Evolutionary conservation across 2,888 invertebrate species (phyloP), one percentile per base, ranked within the genome.

Genomic region (Papilio elwesi): DNA sequence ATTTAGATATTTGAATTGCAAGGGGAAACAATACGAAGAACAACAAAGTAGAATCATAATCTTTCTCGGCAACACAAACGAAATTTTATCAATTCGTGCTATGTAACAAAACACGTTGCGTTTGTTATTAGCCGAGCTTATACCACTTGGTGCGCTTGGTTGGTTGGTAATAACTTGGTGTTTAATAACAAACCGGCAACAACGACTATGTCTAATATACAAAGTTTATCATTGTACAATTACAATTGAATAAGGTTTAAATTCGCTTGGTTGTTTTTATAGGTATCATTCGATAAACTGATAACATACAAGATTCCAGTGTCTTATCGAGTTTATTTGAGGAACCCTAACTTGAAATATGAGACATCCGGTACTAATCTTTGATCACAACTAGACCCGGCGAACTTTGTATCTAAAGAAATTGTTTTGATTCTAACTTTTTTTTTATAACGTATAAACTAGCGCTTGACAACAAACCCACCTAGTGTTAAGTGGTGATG

Each of bases 91-190:
- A 43, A n/a, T 9, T 62, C 43, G 43, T 43, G 4, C 57, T 43
- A 15, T 62, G 59, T 43, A 62, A 62, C 43, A 8, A 43, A 62
- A 62, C 43, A 4, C 59, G 6, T 26, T 2, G 4, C 26, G 1
- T 26, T 26, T 26, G 26, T 26, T 26, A 26, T 26, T 16, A 55
- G 38, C 38, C 59, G 38, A 59, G n/a, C 38, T 59, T 59, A 57
- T 57, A 59, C 13, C 59, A 59, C n/a, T 59, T 59, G n/a, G n/a
- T n/a, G n/a, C n/a, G n/a, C n/a, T n/a, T n/a, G n/a, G n/a, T n/a
- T n/a, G n/a, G n/a, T n/a, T n/a, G n/a, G 8, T 62, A 62, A 62
- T 15, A 43, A 62, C 43, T 62, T 10, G 59, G 59, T 62, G n/a
- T 62, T 15, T 62, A 43, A 62, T 62, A 62, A 62, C 38, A 43